Conservation (phyloP, 2,113 vertebrate species). For the Pterocles burchelli region DNA sequence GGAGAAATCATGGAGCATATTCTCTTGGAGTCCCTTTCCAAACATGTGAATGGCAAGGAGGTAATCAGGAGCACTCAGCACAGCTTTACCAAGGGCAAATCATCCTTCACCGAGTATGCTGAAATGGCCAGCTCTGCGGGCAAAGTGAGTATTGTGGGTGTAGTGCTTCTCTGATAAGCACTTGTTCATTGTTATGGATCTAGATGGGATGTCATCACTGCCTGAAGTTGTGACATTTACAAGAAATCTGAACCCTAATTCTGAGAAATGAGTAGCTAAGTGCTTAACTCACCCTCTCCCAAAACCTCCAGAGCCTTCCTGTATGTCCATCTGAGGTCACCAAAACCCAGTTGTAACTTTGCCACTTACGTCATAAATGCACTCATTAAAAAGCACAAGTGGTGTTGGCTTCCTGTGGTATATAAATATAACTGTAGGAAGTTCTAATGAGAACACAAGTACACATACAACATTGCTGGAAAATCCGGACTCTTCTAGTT, state of each 20-base stretch:
- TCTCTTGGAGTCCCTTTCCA: not conserved
- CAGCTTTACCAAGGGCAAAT: not conserved
- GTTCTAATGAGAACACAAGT: not conserved
- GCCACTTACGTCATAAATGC: not conserved
- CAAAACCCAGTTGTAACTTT: not conserved
- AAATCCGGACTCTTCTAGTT: not conserved
- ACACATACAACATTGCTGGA: rapidly evolving
- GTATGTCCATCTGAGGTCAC: not conserved
- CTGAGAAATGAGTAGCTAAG: not conserved
- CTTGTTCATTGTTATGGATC: not conserved
- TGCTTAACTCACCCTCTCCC: not conserved
- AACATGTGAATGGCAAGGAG: not conserved
- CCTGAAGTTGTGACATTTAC: not conserved
- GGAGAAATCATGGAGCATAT: not conserved
- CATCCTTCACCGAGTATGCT: not conserved
- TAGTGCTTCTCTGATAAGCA: not conserved
- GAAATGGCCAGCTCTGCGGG: not conserved
- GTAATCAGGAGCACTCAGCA: not conserved
- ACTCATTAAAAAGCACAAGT: not conserved
- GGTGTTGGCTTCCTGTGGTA: not conserved
- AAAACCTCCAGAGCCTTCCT: not conserved
- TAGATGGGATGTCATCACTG: not conserved
- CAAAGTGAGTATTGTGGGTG: not conserved
- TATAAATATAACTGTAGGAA: not conserved
- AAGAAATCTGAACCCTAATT: not conserved